Conservation (phyloP, 2,797 vertebrate genomes). For the Fistularia commersonii region DNA sequence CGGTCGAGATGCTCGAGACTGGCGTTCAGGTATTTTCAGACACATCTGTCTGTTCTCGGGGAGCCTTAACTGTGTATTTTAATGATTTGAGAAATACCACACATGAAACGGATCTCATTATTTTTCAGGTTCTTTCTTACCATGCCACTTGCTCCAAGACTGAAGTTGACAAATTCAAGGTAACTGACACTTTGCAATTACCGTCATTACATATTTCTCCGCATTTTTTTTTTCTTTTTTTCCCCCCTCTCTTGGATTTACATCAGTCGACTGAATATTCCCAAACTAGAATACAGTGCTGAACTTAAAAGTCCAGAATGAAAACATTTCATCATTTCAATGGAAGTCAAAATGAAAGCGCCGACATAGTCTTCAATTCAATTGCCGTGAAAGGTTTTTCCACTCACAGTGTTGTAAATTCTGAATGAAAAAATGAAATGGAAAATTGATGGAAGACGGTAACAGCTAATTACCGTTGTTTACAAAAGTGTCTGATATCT, state of each 20-base stretch:
- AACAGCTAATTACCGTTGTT: slow-evolving; percentile 8
- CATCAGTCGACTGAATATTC: neutral
- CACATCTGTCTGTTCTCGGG: neutral
- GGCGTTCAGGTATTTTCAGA: slow-evolving; percentile 4
- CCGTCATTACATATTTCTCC: no score
- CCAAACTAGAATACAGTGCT: no score
- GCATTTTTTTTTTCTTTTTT: neutral
- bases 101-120: slow-evolving; percentile 33
- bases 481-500: slow-evolving; percentile 5
- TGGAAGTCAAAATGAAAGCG: no score
- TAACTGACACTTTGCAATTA: slow-evolving; percentile 59
- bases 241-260: neutral
- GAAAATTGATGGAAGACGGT: no score
- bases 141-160: slow-evolving; percentile 98
- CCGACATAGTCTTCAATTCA: neutral
- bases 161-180: slow-evolving; percentile 99
- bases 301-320: no score
- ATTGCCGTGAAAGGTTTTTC: neutral
- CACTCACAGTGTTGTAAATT: no score
- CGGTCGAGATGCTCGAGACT: neutral
- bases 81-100: slow-evolving; percentile 18
- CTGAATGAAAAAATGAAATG: no score
- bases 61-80: slow-evolving; percentile 9
- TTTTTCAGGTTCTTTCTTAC: slow-evolving; percentile 91
- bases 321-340: no score